These are phyloP conservation scores for Acrobasis repandana DNA, from an alignment of 2,888 invertebrate genomes.

Conservation along the genomic window DNA sequence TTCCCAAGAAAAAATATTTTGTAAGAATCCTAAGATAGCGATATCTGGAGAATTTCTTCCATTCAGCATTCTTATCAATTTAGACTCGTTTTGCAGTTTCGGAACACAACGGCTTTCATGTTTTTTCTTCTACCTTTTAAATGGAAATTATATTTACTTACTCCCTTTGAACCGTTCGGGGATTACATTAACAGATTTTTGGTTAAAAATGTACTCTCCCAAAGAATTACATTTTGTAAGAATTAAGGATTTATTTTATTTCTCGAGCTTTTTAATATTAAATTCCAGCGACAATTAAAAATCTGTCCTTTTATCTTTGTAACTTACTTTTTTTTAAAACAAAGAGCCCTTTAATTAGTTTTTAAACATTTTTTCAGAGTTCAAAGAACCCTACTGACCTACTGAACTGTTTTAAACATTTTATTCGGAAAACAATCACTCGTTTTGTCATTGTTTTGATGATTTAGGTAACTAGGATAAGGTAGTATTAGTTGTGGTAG, in stretches of 20 bases:
- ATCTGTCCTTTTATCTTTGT: conserved; percentile 1
- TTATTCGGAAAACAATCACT: not conserved
- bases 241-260: conserved; percentile 11
- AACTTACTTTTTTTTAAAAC: not conserved
- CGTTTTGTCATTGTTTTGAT: too few species aligned
- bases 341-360: not conserved
- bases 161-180: conserved; percentile 2
- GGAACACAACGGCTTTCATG: conserved; percentile 11
- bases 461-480: too few species aligned
- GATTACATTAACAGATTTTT: conserved; percentile 12
- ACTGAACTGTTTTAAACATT: not conserved
- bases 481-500: too few species aligned
- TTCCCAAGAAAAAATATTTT: not conserved
- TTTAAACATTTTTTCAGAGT: not conserved
- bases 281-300: conserved; percentile 6
- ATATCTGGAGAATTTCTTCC: not conserved
- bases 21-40: not conserved
- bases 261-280: not conserved
- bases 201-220: conserved; percentile 16
- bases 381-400: not conserved
- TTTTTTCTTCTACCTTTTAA: conserved; percentile 15
- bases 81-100: not conserved
- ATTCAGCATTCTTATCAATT: conserved; percentile 2
- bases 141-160: conserved; percentile 18
- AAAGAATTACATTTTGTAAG: conserved; percentile 31